phyloP scores from a whole-genome alignment of 1,140 invertebrate genomes.

The Cherax quadricarinatus region DNA sequence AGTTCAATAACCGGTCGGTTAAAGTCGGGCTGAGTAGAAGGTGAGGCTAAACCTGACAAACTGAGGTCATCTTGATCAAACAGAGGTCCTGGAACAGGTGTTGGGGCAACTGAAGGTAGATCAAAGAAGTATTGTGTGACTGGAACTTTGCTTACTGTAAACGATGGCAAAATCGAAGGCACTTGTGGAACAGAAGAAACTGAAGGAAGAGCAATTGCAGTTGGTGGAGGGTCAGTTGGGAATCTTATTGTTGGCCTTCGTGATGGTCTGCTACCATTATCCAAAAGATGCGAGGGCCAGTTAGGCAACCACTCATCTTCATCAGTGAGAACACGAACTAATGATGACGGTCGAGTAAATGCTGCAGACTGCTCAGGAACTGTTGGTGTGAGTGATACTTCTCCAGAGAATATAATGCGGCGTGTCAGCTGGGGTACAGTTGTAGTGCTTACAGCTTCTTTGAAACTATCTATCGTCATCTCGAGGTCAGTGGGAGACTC shows the following conservation, averaged over 20 bases:
- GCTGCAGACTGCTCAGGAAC: background rate
- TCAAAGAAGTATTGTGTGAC: constrained; percentile 66
- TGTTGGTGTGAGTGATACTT: constrained; percentile 9
- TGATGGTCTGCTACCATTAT: background rate
- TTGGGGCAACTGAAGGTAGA: constrained; percentile 33
- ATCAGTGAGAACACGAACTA: constrained; percentile 46
- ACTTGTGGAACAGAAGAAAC: background rate
- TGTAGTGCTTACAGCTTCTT: background rate
- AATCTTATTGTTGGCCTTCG: constrained; percentile 43
- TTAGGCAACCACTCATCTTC: constrained; percentile 47
- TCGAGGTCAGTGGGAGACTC: background rate
- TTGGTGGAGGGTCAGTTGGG: constrained; percentile 23
- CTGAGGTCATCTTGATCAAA: constrained; percentile 42
- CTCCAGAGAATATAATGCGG: constrained; percentile 38
- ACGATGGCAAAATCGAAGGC: constrained; percentile 12
- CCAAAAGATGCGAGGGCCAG: constrained; percentile 50
- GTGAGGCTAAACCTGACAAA: background rate
- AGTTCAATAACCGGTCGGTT: constrained; percentile 28
- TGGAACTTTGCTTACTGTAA: constrained; percentile 55
- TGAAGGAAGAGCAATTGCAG: background rate
- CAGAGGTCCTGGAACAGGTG: constrained; percentile 49
- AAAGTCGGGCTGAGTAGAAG: background rate
- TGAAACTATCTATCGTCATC: background rate
- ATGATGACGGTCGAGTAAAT: constrained; percentile 32
- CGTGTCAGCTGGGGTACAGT: constrained; percentile 25